Evolutionary conservation across 2,113 vertebrate genomes (phyloP).

Genomic region (Dendropsophus ebraccatus): DNA sequence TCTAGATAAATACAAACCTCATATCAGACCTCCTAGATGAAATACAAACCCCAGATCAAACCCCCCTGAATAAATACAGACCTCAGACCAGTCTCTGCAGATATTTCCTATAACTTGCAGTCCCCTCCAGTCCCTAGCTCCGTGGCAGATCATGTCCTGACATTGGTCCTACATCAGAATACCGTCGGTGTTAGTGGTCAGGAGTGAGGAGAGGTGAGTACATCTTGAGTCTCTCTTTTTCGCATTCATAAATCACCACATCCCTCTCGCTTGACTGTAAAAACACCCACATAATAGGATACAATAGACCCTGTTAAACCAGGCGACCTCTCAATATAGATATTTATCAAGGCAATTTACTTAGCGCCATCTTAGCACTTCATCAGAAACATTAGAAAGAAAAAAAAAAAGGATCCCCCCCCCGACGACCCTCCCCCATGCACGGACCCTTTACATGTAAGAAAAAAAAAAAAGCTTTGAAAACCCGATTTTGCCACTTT

Average conservation of each 20-base stretch:
- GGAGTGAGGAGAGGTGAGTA: no score
- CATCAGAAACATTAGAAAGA: background rate
- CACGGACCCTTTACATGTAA: background rate
- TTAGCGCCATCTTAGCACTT: background rate
- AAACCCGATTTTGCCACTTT: constrained; percentile 55
- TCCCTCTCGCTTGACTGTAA: background rate
- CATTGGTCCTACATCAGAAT: no score
- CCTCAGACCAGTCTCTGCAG: no score
- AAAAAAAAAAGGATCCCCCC: constrained; percentile 17
- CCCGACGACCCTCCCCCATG: background rate
- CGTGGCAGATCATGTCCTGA: no score
- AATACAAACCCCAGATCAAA: no score
- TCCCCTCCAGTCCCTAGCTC: no score
- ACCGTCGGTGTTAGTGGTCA: no score
- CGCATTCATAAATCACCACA: no score
- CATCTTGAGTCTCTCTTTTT: no score
- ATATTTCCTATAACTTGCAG: no score
- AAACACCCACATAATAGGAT: background rate
- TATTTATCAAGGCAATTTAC: constrained; percentile 5
- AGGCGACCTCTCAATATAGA: background rate
- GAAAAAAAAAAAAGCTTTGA: constrained; percentile 44
- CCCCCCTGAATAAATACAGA: no score
- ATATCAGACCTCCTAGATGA: background rate
- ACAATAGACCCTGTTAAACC: background rate
- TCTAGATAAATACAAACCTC: background rate